phyloP scores from a whole-genome alignment of 2,888 invertebrate genomes.

The Lochmaea capreae region DNA sequence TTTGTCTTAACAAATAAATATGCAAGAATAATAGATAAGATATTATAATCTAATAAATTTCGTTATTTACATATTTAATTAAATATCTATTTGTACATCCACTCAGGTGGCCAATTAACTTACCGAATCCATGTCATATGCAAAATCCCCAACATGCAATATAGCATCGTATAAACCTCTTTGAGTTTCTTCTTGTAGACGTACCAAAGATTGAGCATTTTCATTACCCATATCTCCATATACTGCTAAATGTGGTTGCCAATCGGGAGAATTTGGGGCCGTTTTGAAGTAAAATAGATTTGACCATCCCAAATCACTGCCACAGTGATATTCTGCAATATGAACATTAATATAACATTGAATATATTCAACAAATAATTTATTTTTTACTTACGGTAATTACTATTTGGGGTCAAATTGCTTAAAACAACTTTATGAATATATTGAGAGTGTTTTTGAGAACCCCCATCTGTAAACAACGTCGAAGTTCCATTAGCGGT shows the following conservation, averaged over 20 bases:
- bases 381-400: conserved; percentile 69
- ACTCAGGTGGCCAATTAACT: no score
- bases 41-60: no score
- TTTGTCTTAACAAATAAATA: conserved; percentile 6
- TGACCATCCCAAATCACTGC: conserved; percentile 86
- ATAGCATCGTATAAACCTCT: conserved; percentile 84
- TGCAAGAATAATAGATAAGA: not conserved
- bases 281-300: conserved; percentile 81
- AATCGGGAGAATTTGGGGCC: conserved; percentile 73
- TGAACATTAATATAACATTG: not conserved
- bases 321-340: conserved; percentile 81
- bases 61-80: not conserved
- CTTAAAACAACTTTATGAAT: conserved; percentile 80
- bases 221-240: conserved; percentile 95
- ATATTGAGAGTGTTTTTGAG: conserved; percentile 73
- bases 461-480: conserved; percentile 82
- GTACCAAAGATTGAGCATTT: conserved; percentile 87
- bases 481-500: conserved; percentile 70
- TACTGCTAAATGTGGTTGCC: conserved; percentile 86
- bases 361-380: conserved; percentile 9
- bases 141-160: conserved; percentile 95
- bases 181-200: conserved; percentile 87
- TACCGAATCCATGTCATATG: conserved; percentile 89
- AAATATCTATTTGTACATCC: no score
- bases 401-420: conserved; percentile 72